Base-by-base conservation (phyloP, 2,888 invertebrate genomes). In the Catocala nupta region DNA sequence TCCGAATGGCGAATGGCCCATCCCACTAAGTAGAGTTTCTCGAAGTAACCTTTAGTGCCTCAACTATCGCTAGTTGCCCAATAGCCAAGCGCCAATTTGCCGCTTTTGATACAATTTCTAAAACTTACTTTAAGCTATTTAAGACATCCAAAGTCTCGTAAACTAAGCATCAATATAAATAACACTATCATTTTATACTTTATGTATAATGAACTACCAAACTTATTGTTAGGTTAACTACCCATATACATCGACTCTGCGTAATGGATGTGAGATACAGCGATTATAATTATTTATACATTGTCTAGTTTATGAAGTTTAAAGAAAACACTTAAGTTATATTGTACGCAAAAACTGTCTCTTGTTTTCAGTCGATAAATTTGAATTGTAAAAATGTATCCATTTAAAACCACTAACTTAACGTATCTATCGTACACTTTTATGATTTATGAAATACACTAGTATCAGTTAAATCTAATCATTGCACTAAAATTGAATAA, bases 401-500 rank as follows among this genome's bases (percentile, higher is more conserved):
- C 73, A 84, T 80, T 82, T 82, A 80, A 84, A 85, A 87, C 80
- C 80, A 82, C 87, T 90, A 87, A 85, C 89, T 90, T 91, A 92
- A 83, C 61, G 71, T 85, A 87, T 81, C 82, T 92, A 91, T 92
- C 84, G 83, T 90, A 90, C 89, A 90, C 75, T 80, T 86, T 86
- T 85, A 89, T 84, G 83, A 75, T 85, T 86, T 84, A 80, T 71
- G 76, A 84, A 84, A 85, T 89, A 89, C 80, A 85, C 89, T 92
- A 92, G 81, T 83, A 84, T 86, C 83, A 86, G 84, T 93, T 93
- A 93, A 78, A 90, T 86, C 94, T 94, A 93, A 90, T 91, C 91
- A 94, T 94, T 94, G 94, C 94, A 94, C 94, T 93, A 93, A 92
- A 89, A 87, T 92, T 92, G 88, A 92, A 93, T 92, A 91, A 92